Conservation (phyloP, 2,888 invertebrate species). For the Drosophila mulleri region DNA sequence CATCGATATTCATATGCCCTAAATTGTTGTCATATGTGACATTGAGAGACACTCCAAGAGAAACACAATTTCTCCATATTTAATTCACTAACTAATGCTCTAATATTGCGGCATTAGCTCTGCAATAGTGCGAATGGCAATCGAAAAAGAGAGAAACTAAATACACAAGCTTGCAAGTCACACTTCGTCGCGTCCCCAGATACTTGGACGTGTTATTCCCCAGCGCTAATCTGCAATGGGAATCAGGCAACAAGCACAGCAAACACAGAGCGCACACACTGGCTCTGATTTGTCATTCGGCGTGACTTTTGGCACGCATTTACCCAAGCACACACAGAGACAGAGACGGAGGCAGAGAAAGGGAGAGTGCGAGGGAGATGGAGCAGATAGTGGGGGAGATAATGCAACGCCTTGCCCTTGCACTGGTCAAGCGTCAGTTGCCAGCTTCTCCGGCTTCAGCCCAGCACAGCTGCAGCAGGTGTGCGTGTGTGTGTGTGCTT, state of each 20-base stretch:
- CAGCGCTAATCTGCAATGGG: slow-evolving; percentile 6
- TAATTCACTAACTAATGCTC: slow-evolving; percentile 24
- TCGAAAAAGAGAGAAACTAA: neutral
- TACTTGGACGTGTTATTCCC: slow-evolving; percentile 23
- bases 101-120: neutral
- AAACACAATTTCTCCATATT: neutral
- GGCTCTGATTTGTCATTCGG: slow-evolving; percentile 60
- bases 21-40: neutral
- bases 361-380: neutral
- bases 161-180: neutral
- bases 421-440: slow-evolving; percentile 62
- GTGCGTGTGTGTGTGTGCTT: neutral
- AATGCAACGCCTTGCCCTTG: slow-evolving; percentile 58
- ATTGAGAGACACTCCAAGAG: neutral
- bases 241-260: slow-evolving; percentile 20
- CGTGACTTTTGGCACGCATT: slow-evolving; percentile 62
- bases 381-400: neutral
- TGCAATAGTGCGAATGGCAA: neutral
- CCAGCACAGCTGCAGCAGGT: slow-evolving; percentile 25
- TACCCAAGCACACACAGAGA: neutral
- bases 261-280: slow-evolving; percentile 11
- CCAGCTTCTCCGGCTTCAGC: slow-evolving; percentile 13
- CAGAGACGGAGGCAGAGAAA: neutral
- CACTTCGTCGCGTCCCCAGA: slow-evolving; percentile 25
- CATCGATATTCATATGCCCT: neutral